A percentile compares a stretch with the other conserved stretches of the same genome.
Evolutionary conservation across 2,797 vertebrate genomes (phyloP).

Genomic region (Tympanoctomys barrerae): DNA sequence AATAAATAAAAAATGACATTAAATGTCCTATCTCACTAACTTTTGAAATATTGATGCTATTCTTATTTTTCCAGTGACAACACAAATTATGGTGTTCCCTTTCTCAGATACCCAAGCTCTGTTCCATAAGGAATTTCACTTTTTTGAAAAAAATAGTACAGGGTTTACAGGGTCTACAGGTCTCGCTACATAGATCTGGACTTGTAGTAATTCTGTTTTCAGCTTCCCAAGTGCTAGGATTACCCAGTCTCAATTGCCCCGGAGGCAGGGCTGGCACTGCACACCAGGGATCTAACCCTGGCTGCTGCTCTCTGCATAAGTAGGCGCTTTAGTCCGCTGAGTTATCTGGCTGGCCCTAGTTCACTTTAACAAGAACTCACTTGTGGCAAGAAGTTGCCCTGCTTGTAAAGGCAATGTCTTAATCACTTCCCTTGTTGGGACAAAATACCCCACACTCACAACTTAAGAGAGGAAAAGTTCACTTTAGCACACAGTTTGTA

Average conservation of each 20-base stretch:
- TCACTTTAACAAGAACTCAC: neutral
- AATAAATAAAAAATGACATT: neutral
- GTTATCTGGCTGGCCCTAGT: no score
- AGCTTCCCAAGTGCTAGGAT: no score
- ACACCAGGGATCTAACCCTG: no score
- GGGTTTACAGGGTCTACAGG: no score
- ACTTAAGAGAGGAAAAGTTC: neutral
- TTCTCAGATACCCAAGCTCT: fast-evolving
- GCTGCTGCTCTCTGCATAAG: no score
- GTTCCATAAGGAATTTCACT: neutral
- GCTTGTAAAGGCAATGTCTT: neutral
- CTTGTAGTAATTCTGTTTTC: no score
- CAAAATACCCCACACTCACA: neutral
- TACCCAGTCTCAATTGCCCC: no score
- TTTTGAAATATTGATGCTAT: neutral
- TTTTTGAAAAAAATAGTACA: neutral
- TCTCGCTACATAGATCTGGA: no score
- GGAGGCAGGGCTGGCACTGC: no score
- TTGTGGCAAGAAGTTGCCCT: neutral
- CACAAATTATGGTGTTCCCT: neutral
- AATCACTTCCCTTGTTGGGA: neutral
- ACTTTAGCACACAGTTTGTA: neutral
- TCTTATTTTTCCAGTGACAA: neutral
- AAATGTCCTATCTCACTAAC: neutral
- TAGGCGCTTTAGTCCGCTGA: no score